phyloP scores from a whole-genome alignment of 2,113 vertebrate genomes.

The Urocynchramus pylzowi region DNA sequence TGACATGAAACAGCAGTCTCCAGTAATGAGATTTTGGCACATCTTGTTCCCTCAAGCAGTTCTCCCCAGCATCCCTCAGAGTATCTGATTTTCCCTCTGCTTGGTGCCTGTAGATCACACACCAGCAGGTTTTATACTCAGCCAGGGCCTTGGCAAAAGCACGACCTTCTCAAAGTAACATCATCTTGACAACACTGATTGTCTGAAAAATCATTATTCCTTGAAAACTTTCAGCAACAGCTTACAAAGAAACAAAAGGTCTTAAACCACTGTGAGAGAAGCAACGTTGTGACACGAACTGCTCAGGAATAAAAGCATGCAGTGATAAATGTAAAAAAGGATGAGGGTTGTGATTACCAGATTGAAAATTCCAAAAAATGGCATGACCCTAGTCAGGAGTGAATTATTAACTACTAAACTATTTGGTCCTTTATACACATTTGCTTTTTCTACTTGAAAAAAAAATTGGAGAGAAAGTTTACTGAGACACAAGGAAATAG shows the following conservation, averaged over 20 bases:
- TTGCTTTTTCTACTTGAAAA: not conserved
- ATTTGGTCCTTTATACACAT: not conserved
- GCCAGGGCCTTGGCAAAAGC: not conserved
- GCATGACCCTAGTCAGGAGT: not conserved
- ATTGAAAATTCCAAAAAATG: not conserved
- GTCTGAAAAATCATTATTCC: not conserved
- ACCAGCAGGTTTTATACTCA: not conserved
- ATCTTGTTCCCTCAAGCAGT: not conserved
- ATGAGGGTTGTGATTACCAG: not conserved
- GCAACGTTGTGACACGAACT: rapidly evolving
- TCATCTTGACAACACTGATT: not conserved
- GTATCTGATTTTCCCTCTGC: not conserved
- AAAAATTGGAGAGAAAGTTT: not conserved
- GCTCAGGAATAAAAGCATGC: not conserved
- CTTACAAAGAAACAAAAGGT: not conserved
- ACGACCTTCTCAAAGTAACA: rapidly evolving
- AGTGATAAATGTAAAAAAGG: not conserved
- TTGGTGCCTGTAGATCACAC: not conserved
- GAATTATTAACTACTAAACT: not conserved
- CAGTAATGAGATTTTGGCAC: not conserved
- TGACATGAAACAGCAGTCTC: not conserved
- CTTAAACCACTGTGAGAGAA: not conserved
- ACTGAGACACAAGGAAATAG: not conserved
- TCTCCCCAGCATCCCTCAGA: not conserved
- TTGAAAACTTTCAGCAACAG: not conserved